A percentile compares a stretch with the other conserved stretches of the same genome.
phyloP scores from a whole-genome alignment of 2,888 invertebrate genomes.

The Aradus depressus region DNA sequence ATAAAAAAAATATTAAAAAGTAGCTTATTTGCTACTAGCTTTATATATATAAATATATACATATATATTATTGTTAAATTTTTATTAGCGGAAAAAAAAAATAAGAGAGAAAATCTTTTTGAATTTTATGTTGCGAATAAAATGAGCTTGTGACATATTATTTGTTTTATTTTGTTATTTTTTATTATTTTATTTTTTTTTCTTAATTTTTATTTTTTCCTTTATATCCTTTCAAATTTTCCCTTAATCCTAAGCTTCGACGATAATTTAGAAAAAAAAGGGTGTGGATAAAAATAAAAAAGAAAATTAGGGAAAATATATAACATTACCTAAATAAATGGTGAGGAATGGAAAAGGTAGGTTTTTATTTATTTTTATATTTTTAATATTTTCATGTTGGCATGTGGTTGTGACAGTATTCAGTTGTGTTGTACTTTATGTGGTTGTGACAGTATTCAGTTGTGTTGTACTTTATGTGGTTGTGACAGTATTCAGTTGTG shows the following conservation, averaged over 20 bases:
- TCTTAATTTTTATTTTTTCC: neutral
- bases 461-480: neutral
- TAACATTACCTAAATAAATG: no score
- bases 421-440: neutral
- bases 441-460: constrained; percentile 11
- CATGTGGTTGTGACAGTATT: constrained; percentile 16
- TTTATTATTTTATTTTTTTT: neutral
- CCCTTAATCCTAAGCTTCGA: neutral
- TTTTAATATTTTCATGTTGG: constrained; percentile 13
- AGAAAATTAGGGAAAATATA: neutral
- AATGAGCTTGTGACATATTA: constrained; percentile 15
- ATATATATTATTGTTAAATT: constrained; percentile 16
- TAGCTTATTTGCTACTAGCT: constrained; percentile 16
- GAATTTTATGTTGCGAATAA: constrained; percentile 16
- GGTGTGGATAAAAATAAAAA: neutral
- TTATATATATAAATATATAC: no score
- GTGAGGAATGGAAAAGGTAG: no score
- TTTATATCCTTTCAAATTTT: neutral
- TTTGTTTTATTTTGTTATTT: constrained; percentile 4
- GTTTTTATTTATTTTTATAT: no score
- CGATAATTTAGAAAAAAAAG: constrained; percentile 1
- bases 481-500: constrained; percentile 10
- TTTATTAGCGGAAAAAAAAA: constrained; percentile 15
- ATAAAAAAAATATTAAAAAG: constrained; percentile 8
- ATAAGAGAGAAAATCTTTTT: no score